Evolutionary conservation across 2,797 vertebrate species (phyloP).

Genomic region (Amazona ochrocephala): DNA sequence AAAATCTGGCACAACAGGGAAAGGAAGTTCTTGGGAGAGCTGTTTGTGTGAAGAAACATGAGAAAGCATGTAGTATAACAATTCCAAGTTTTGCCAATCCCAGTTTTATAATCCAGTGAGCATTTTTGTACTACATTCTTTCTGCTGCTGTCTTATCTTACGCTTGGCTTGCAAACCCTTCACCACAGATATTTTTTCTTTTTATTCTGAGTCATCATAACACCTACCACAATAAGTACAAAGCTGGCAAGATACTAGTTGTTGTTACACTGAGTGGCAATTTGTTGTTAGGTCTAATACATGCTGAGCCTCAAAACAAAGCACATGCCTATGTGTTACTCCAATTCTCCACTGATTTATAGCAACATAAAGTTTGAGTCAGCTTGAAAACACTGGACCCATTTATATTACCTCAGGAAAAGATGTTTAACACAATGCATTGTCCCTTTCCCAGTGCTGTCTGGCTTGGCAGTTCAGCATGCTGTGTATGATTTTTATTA

Average conservation of each 20-base stretch:
- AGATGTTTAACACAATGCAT: not conserved
- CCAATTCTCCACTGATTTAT: not conserved
- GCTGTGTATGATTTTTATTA: not conserved
- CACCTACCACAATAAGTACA: not conserved
- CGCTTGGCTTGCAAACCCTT: not conserved
- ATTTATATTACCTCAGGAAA: not conserved
- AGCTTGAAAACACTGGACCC: not conserved
- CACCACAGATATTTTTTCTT: not conserved
- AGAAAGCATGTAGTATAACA: not conserved
- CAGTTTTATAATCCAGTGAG: not conserved
- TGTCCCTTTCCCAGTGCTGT: not conserved
- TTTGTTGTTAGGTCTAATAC: not conserved
- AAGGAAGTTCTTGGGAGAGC: not conserved
- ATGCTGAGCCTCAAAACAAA: not conserved
- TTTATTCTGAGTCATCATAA: not conserved
- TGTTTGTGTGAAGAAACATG: not conserved
- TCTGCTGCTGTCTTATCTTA: not conserved
- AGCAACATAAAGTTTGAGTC: not conserved
- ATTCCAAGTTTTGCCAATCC: not conserved
- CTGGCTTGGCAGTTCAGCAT: not conserved
- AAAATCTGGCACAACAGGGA: not conserved
- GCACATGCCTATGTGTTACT: not conserved
- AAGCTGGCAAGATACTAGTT: not conserved
- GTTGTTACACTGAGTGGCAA: not conserved
- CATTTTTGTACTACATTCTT: not conserved